Percentiles rank a stretch among this genome's conserved stretches.
Conservation (phyloP, 2,797 vertebrate genomes). For the Euphonia xanthogaster region DNA sequence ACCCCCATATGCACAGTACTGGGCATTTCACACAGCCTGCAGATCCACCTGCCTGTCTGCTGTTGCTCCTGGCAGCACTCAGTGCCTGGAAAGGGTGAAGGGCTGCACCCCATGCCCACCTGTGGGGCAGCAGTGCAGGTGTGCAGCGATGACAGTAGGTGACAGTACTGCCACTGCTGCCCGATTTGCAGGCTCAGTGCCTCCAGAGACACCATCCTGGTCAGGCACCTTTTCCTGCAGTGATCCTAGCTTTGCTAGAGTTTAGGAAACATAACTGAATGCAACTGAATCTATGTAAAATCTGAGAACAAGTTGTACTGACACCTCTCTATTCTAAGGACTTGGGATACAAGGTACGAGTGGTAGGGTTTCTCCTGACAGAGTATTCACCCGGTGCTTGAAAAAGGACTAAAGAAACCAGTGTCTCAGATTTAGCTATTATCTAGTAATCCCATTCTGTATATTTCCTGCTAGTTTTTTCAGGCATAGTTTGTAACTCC, state of each 20-base stretch:
- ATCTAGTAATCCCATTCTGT: not conserved
- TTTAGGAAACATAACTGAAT: not conserved
- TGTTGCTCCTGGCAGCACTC: not conserved
- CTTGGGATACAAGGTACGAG: not conserved
- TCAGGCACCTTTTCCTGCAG: not conserved
- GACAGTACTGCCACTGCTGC: not conserved
- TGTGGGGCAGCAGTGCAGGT: not conserved
- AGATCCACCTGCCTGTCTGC: not conserved
- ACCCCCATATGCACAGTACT: fast-evolving
- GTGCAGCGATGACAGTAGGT: not conserved
- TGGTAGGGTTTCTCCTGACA: not conserved
- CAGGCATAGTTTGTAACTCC: not conserved
- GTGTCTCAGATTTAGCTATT: not conserved
- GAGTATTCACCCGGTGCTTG: not conserved
- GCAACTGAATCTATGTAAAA: not conserved
- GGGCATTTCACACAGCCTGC: not conserved
- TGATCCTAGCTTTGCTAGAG: not conserved
- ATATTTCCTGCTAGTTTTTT: not conserved
- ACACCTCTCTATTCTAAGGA: not conserved
- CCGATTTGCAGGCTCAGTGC: fast-evolving
- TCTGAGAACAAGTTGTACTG: not conserved
- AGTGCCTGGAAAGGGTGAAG: fast-evolving
- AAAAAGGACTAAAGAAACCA: not conserved
- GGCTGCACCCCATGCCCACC: fast-evolving
- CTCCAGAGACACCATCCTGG: not conserved